Conservation (phyloP, 2,888 invertebrate species). For the Hirtodrosophila cameraria region DNA sequence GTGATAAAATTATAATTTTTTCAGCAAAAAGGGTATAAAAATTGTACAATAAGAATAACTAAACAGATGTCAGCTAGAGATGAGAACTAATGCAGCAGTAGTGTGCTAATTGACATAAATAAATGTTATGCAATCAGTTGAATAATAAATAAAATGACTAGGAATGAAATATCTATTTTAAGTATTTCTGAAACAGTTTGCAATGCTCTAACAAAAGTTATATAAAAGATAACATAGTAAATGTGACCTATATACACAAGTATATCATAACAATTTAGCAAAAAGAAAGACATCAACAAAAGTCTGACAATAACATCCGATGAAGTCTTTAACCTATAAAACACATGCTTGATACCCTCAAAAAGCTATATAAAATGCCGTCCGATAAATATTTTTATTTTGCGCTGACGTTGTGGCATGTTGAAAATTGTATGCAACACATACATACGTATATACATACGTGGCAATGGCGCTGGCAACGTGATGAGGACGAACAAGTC, state of each 20-base stretch:
- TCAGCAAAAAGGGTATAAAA: too few species aligned
- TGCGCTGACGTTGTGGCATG: conserved; percentile 41
- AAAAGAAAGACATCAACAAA: too few species aligned
- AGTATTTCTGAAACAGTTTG: not conserved
- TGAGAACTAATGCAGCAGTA: conserved; percentile 3
- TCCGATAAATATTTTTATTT: conserved; percentile 37
- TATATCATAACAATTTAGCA: not conserved
- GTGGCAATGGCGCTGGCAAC: conserved; percentile 50
- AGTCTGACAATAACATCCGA: not conserved
- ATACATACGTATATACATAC: too few species aligned
- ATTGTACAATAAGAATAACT: not conserved
- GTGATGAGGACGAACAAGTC: conserved; percentile 53
- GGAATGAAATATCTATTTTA: not conserved
- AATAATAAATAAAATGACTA: conserved; percentile 47
- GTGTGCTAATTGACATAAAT: conserved; percentile 57
- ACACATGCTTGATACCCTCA: not conserved
- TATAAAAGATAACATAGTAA: not conserved
- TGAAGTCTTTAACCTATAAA: not conserved
- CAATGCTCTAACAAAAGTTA: not conserved
- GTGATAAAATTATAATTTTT: too few species aligned
- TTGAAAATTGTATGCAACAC: conserved; percentile 65
- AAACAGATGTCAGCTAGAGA: conserved; percentile 5
- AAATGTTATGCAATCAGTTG: conserved; percentile 55
- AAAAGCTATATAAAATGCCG: conserved; percentile 22
- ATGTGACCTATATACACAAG: not conserved